Percentiles rank a stretch among this genome's conserved stretches.
phyloP scores from a whole-genome alignment of 2,797 vertebrate genomes.

The Rhabdomys pumilio region DNA sequence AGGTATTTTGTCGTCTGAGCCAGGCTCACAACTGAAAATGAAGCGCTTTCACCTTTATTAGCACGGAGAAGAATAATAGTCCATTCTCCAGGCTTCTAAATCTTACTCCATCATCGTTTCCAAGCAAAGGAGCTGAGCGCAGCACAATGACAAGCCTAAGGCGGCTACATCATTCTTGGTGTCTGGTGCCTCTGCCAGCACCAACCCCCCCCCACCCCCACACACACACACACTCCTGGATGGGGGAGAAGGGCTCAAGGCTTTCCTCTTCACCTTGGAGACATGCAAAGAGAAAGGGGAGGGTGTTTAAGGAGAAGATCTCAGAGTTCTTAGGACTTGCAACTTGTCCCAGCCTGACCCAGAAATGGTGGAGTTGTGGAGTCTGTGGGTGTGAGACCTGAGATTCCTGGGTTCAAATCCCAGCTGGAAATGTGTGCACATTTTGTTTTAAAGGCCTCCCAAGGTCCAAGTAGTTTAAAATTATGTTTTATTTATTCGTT shows the following conservation, averaged over 20 bases:
- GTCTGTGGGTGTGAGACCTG: fast-evolving
- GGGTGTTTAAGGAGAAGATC: not conserved
- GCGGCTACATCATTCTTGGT: conserved; percentile 46
- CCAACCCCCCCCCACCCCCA: not conserved
- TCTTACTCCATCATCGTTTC: conserved; percentile 69
- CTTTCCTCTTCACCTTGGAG: not conserved
- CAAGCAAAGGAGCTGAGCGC: conserved; percentile 63
- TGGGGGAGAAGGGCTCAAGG: not conserved
- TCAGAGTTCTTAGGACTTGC: not conserved
- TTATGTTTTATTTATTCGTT: not conserved
- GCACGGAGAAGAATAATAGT: conserved; percentile 72
- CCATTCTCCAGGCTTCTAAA: conserved; percentile 74
- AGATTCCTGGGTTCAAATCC: not conserved
- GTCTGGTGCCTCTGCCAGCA: conserved; percentile 3
- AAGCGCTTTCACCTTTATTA: conserved; percentile 78
- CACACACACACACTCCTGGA: too few relatives aligned
- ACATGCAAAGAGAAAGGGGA: not conserved
- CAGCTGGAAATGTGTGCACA: not conserved
- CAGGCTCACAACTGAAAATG: conserved; percentile 65
- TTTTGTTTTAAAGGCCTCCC: not conserved
- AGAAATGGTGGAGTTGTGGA: not conserved
- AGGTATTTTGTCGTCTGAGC: not conserved
- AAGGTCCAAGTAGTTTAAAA: not conserved
- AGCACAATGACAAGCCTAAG: not conserved
- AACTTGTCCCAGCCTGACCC: not conserved